Evolutionary conservation across 2,797 vertebrate species (phyloP), one percentile per base, ranked within the genome.

Genomic region (Gallinago nigripennis): DNA sequence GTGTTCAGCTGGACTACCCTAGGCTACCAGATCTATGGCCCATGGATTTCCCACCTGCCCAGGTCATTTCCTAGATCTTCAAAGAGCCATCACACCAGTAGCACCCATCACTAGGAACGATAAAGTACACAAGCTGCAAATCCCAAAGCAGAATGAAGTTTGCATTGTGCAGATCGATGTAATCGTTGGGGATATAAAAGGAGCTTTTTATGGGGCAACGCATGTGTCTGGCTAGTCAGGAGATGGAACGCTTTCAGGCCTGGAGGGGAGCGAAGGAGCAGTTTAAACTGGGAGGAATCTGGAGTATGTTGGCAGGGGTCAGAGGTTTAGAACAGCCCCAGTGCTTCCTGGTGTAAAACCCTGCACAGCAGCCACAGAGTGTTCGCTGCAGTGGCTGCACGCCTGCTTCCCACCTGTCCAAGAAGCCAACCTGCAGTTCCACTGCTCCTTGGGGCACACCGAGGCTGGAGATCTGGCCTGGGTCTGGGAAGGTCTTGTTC

Each of bases 231-330:
- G 45, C 41, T 64, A 81, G 41, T 56, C 57, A 78, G 51, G 28
- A 94, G 71, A 87, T 7, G 2, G 1, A 16, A 65, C 24, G 45
- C 39, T 75, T 84, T 75, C 64, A 63, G 66, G 77, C 86, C 91
- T 58, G 51, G 68, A 88, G 37, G 83, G 51, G 12, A 88, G 43
- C n/a, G 39, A 92, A 84, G 53, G 39, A 88, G 45, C 41, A 3
- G 1, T 82, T 94, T 88, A 82, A 82, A 83, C 58, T 45, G 8
- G 4, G 16, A 92, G 60, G 87, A 96, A 96, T 94, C 35, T 45
- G 56, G 64, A 95, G 25, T 56, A 95, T 86, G 94, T 69, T 6
- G 1, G 27, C 5, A 31, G 46, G 88, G 86, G 71, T 95, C 91
- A 96, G 94, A 90, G 63, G 82, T 88, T 91, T 61, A 75, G 23